These are phyloP conservation scores for Tauraco erythrolophus DNA, from an alignment of 2,113 vertebrate genomes.

Conservation along the genomic window DNA sequence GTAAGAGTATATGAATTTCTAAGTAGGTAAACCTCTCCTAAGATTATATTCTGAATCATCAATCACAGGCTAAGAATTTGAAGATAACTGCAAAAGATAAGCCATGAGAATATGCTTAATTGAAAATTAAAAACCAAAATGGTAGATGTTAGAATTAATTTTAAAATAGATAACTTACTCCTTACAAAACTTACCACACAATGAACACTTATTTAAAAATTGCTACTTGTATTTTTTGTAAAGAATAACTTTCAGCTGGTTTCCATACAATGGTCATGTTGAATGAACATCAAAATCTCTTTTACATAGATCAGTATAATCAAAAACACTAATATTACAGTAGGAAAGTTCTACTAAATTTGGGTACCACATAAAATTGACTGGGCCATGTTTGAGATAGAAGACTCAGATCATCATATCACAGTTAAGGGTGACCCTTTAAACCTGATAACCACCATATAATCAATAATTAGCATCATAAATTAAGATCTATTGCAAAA, in stretches of 20 bases:
- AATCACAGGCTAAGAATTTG: not conserved
- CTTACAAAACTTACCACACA: not conserved
- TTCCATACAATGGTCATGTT: not conserved
- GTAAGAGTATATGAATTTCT: not conserved
- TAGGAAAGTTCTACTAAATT: not conserved
- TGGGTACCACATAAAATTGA: not conserved
- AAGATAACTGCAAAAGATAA: not conserved
- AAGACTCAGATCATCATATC: not conserved
- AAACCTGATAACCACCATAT: not conserved
- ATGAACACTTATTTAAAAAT: not conserved
- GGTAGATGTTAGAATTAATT: not conserved
- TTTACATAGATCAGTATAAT: not conserved
- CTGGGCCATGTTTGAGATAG: rapidly evolving
- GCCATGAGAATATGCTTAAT: not conserved
- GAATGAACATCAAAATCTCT: not conserved
- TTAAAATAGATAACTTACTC: not conserved
- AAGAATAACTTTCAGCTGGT: not conserved
- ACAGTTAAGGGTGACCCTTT: not conserved
- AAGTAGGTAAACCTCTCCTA: not conserved
- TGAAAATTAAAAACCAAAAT: not conserved
- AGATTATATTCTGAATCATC: not conserved
- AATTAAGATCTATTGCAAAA: not conserved
- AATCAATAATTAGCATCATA: not conserved
- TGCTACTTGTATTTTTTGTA: not conserved
- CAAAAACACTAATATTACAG: not conserved